Evolutionary conservation across 2,113 vertebrate genomes (phyloP), one percentile per base, ranked within the genome.

Genomic region (Hypanus sabinus): DNA sequence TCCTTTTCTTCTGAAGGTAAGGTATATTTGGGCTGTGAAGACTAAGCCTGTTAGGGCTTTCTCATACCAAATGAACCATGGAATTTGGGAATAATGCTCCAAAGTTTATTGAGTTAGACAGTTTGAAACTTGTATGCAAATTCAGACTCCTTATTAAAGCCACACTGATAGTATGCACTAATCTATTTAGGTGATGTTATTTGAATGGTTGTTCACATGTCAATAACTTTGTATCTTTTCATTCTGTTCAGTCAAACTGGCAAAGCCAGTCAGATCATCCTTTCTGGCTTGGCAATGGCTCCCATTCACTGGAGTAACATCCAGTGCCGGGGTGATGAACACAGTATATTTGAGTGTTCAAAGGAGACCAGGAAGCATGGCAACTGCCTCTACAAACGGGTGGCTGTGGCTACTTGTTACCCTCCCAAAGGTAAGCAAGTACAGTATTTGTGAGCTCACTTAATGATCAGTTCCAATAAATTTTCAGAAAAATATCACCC

Each of bases 241-340:
- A 73, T 93, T 94, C 93, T 88, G 95, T 94, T 85, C 95, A 98
- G 98, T 94, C 96, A 96, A 94, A 97, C 96, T 95, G 97, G 97
- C 90, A 96, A 94, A 71, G 97, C 97, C 33, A 97, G 96, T 80
- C 95, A 96, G 80, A 95, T 95, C 94, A 95, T 96, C 0, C 94
- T 98, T 94, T 96, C 97, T 94, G 96, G 94, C 94, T 95, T 96
- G 93, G 96, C 96, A 94, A 94, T 95, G 94, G 95, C 96, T 95
- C 97, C 97, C 68, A 55, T 98, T 95, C 96, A 98, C 92, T 98
- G 98, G 98, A 97, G 94, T 94, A 95, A 97, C 4, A 97, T 98
- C 70, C 96, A 92, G 94, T 99, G 98, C 96, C 96, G 91, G 80
- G 98, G 98, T 94, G 97, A 98, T 55, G 98, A 99, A 96, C 96